Conservation (phyloP, 2,888 invertebrate species). For the Luperina nickerlii region DNA sequence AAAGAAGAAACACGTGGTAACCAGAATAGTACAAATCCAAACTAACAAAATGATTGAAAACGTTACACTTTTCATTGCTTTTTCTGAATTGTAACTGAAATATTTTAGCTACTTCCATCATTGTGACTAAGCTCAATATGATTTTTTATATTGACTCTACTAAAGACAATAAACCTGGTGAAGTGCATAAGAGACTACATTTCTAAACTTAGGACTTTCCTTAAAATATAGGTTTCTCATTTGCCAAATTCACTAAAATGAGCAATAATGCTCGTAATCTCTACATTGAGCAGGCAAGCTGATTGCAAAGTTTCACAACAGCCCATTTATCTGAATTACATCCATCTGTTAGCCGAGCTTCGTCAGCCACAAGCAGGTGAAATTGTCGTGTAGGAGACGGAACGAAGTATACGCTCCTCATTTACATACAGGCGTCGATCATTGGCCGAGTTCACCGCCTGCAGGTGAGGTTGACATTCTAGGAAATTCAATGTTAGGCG, state of each 20-base stretch:
- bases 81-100: background rate
- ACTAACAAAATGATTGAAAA: background rate
- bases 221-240: background rate
- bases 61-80: background rate
- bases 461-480: constrained; percentile 44
- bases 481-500: constrained; percentile 31
- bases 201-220: background rate
- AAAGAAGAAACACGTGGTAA: constrained; percentile 12
- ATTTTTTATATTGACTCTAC: background rate
- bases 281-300: background rate
- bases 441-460: constrained; percentile 24
- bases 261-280: background rate
- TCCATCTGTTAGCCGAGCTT: constrained; percentile 19
- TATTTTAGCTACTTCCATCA: background rate
- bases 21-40: background rate
- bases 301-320: constrained; percentile 1
- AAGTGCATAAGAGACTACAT: background rate
- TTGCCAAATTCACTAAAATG: background rate
- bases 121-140: background rate
- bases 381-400: constrained; percentile 18
- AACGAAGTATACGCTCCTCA: constrained; percentile 23
- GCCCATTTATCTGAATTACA: constrained; percentile 17
- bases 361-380: constrained; percentile 38
- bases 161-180: background rate
- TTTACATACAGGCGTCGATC: constrained; percentile 49